These are phyloP conservation scores for Ancistrus triradiatus DNA, from an alignment of 2,113 vertebrate species.

Conservation along the genomic window DNA sequence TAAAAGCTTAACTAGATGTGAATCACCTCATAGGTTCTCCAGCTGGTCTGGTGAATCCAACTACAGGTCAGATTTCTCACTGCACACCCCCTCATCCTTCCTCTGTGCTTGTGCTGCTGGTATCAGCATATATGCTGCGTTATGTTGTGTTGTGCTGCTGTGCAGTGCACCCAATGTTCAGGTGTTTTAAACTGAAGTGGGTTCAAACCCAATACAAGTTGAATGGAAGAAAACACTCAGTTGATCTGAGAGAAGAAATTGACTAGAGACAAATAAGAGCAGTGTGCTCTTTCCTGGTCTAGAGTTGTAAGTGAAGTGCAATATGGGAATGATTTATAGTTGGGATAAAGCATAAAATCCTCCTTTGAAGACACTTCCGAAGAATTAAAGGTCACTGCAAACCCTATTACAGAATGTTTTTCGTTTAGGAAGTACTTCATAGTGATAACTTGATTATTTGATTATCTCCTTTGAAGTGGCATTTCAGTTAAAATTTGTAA, in stretches of 20 bases:
- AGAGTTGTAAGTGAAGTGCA: constrained; percentile 29
- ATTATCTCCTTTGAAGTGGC: too few species aligned
- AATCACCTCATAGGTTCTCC: constrained; percentile 14
- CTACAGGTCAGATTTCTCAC: not conserved
- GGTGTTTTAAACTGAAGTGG: constrained; percentile 33
- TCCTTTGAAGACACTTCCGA: too few species aligned
- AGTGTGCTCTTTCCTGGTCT: constrained; percentile 6
- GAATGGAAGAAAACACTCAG: constrained; percentile 28
- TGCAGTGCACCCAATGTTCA: constrained; percentile 1
- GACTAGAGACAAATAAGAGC: not conserved
- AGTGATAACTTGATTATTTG: too few species aligned
- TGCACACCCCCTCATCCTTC: not conserved
- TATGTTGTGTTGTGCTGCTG: not conserved
- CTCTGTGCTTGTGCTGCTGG: constrained; percentile 20
- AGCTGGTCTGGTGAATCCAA: constrained; percentile 34
- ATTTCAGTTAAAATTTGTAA: too few species aligned
- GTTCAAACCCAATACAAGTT: too few species aligned
- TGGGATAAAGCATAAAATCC: too few species aligned
- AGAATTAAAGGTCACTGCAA: too few species aligned
- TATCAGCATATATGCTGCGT: constrained; percentile 9
- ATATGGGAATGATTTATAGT: constrained; percentile 24
- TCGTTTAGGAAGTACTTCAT: too few species aligned
- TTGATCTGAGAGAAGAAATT: constrained; percentile 44
- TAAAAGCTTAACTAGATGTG: not conserved
- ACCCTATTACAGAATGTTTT: too few species aligned